These are phyloP conservation scores for Cyphomyrmex costatus DNA, from an alignment of 1,140 invertebrate species.

Conservation along the genomic window DNA sequence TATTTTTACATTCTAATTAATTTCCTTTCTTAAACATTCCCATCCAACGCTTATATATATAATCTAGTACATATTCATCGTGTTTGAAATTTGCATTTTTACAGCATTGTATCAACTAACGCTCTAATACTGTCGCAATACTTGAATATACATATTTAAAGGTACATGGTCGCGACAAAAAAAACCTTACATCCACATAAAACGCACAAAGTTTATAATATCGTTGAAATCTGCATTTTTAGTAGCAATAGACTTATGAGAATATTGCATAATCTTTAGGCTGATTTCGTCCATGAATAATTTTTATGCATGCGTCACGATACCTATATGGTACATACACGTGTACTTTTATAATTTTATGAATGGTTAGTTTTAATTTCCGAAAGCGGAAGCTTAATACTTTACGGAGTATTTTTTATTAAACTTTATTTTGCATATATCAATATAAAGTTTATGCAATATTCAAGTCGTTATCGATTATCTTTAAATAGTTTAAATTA, in stretches of 20 bases:
- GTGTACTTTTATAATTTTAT: not conserved
- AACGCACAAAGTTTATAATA: conserved; percentile 5
- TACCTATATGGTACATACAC: not conserved
- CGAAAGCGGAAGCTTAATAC: too few species aligned
- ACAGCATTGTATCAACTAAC: conserved; percentile 29
- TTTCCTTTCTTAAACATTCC: conserved; percentile 7
- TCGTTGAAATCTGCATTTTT: conserved; percentile 24
- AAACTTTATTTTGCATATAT: not conserved
- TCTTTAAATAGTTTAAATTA: not conserved
- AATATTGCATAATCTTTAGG: conserved; percentile 25
- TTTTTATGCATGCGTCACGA: not conserved
- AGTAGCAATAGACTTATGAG: not conserved
- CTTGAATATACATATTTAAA: conserved; percentile 41
- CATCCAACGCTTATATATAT: not conserved
- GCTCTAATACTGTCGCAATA: conserved; percentile 36
- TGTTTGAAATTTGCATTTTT: conserved; percentile 33
- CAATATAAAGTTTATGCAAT: not conserved
- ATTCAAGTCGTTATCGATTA: not conserved
- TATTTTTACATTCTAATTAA: conserved; percentile 30
- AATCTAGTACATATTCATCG: conserved; percentile 44
- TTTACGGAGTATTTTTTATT: not conserved
- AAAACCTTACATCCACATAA: conserved; percentile 17
- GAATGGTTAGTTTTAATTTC: conserved; percentile 31
- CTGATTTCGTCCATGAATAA: conserved; percentile 19
- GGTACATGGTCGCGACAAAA: conserved; percentile 19